Evolutionary conservation across 2,888 invertebrate species (phyloP).

Genomic region (Halictus ligatus): DNA sequence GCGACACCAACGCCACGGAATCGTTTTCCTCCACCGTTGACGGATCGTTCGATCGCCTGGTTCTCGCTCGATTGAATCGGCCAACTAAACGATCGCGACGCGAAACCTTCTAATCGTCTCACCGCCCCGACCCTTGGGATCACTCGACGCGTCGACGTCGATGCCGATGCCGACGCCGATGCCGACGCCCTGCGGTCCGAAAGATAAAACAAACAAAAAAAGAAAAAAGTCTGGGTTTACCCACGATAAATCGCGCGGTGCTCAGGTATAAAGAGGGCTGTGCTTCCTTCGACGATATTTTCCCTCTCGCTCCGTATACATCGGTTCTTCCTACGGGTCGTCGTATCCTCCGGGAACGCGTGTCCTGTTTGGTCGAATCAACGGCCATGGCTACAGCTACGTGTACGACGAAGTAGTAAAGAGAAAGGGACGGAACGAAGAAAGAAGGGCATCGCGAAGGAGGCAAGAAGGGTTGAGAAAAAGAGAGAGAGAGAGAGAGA

Average conservation of each 20-base stretch:
- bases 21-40: background rate
- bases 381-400: constrained; percentile 4
- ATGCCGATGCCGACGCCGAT: constrained; percentile 17
- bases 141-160: constrained; percentile 47
- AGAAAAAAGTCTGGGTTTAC: constrained; percentile 54
- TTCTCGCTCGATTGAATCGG: constrained; percentile 31
- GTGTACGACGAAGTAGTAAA: constrained; percentile 1
- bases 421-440: constrained; percentile 43
- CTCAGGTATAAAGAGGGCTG: constrained; percentile 66
- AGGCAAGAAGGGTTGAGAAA: constrained; percentile 74
- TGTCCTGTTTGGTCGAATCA: constrained; percentile 45
- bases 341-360: constrained; percentile 52
- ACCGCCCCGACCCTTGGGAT: constrained; percentile 27
- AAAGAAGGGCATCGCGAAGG: constrained; percentile 65
- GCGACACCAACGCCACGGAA: background rate
- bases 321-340: constrained; percentile 30
- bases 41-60: constrained; percentile 29
- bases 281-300: constrained; percentile 66
- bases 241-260: constrained; percentile 70
- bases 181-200: constrained; percentile 3
- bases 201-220: constrained; percentile 23
- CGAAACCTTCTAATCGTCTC: constrained; percentile 58
- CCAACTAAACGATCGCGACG: constrained; percentile 38
- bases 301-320: constrained; percentile 40
- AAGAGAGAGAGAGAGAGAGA: constrained; percentile 64